Percentiles rank a stretch among this genome's conserved stretches.
Conservation (phyloP, 2,797 vertebrate species). For the Danio choprae region DNA sequence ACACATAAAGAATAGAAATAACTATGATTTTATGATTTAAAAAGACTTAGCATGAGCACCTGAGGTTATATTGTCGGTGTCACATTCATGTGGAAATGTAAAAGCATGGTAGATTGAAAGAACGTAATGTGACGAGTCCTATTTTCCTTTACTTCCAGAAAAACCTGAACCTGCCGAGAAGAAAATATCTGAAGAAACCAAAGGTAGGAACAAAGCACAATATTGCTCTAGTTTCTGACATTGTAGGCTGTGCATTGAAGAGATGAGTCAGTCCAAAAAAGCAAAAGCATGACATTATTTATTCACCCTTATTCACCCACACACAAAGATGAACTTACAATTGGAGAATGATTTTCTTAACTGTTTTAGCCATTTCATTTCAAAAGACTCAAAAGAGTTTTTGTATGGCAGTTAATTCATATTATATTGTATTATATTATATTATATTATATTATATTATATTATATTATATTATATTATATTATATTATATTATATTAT, state of each 20-base stretch:
- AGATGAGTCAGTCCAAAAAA: background rate
- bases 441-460: background rate
- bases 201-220: conserved; percentile 34
- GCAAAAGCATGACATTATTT: background rate
- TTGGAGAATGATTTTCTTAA: background rate
- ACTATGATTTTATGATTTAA: conserved; percentile 17
- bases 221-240: background rate
- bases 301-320: background rate
- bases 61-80: background rate
- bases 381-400: background rate
- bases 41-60: background rate
- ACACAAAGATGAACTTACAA: background rate
- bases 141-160: conserved; percentile 17
- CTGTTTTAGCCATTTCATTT: background rate
- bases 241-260: background rate
- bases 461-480: too few relatives aligned
- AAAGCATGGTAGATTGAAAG: conserved; percentile 1
- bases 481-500: too few relatives aligned
- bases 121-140: background rate
- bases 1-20: conserved; percentile 29
- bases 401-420: background rate
- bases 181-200: conserved; percentile 16
- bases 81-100: conserved; percentile 6
- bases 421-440: background rate
- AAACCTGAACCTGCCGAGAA: conserved; percentile 31